Percentiles rank a stretch among this genome's conserved stretches.
Conservation (phyloP, 2,113 vertebrate species). For the Festucalex cinctus region DNA sequence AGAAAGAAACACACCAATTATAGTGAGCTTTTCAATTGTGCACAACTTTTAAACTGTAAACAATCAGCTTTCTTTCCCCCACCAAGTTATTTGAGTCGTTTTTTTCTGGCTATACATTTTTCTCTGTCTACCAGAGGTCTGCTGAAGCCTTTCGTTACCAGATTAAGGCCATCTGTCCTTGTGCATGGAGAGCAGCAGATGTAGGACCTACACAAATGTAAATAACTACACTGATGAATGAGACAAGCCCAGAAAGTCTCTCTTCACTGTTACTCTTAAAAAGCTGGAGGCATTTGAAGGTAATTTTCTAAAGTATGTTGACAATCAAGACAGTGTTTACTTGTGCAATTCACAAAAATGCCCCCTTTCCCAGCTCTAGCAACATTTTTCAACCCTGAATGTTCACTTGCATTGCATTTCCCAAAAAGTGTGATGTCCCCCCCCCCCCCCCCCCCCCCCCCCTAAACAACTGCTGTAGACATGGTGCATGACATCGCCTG, state of each 20-base stretch:
- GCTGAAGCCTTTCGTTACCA: constrained; percentile 40
- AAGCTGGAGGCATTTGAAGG: neutral
- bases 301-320: neutral
- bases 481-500: neutral
- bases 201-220: constrained; percentile 27
- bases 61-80: neutral
- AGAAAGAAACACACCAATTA: neutral
- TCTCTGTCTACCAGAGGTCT: constrained; percentile 48
- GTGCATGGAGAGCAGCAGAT: constrained; percentile 28
- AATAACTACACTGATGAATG: constrained; percentile 19
- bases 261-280: neutral
- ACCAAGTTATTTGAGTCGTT: constrained; percentile 5
- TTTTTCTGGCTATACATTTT: constrained; percentile 46
- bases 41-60: no score
- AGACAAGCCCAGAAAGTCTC: neutral
- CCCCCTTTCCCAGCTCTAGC: neutral
- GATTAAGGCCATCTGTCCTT: constrained; percentile 62
- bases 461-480: constrained; percentile 6
- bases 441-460: neutral
- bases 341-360: neutral
- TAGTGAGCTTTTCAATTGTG: neutral
- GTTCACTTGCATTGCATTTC: neutral
- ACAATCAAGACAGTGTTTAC: constrained; percentile 1
- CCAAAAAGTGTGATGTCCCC: neutral
- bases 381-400: neutral